Base-by-base conservation (phyloP, 2,888 invertebrate genomes). In the Acholoe squamosa region DNA sequence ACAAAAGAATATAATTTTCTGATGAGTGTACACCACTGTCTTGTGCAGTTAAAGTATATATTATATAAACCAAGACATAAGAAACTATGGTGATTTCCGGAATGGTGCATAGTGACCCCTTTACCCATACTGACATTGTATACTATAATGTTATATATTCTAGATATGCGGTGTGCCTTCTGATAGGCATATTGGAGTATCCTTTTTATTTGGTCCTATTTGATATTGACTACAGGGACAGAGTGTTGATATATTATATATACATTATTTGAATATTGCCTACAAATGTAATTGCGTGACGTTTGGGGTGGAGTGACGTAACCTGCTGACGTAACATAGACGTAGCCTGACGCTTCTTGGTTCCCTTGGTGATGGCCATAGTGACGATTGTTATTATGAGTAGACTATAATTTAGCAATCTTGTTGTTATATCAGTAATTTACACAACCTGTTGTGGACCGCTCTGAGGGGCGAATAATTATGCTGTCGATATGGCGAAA, bases 1-100 rank as follows among this genome's bases (percentile, higher is more conserved):
- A 86, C 16, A 86, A 86, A 16, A 86, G 54, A 86, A 86, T 86
- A 56, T 86, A 86, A 86, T 86, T 86, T 86, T 86, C 52, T 86
- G 86, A 86, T 19, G 52, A 19, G 33, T 86, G 56, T 86, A 86
- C 56, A 86, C 56, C 7, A 12, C 34, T 5, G 84, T 84, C 34
- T 84, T 22, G 43, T 51, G 33, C 43, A 52, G 22, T 43, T 84
- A 84, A 28, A n/a, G 28, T 77, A 77, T 77, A 77, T 77, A 77
- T 22, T 76, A 76, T 31, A 76, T 76, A 76, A 76, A 25, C 76
- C 51, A 25, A 28, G 25, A n/a, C 3, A 84, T 43, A 33, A n/a
- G 14, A 5, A 25, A 34, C 84, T 25, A 43, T 28, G 84, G 84
- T 84, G 43, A 25, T 84, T 84, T 52, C 43, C 51, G 52, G 84